Conservation (phyloP, 2,888 invertebrate genomes). For the Orthonychiurus folsomi region DNA sequence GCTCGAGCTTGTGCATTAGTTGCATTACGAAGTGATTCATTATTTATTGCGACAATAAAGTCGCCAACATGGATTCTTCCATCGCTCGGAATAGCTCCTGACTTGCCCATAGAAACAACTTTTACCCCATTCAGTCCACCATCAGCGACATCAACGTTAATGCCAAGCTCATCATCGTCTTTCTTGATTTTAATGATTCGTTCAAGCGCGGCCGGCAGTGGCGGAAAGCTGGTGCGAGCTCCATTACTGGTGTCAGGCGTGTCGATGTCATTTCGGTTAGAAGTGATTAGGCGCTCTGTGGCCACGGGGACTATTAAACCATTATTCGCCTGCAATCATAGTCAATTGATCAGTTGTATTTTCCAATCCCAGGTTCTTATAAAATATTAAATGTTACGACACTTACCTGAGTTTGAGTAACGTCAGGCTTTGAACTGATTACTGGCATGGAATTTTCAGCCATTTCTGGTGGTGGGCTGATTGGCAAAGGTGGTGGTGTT, state of each 20-base stretch:
- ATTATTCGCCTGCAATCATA: not conserved
- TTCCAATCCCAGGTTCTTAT: no score
- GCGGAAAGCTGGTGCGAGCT: constrained; percentile 37
- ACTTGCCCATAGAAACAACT: constrained; percentile 45
- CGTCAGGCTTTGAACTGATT: no score
- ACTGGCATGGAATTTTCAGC: no score
- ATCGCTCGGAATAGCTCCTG: constrained; percentile 52
- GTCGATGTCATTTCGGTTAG: constrained; percentile 22
- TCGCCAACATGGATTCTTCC: constrained; percentile 53
- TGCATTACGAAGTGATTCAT: constrained; percentile 51
- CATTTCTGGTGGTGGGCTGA: constrained; percentile 38
- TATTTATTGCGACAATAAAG: constrained; percentile 52
- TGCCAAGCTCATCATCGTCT: constrained; percentile 49
- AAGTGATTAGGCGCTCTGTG: constrained; percentile 41
- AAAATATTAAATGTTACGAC: no score
- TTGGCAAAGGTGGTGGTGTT: constrained; percentile 39
- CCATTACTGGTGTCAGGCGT: constrained; percentile 10
- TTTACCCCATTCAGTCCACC: constrained; percentile 51
- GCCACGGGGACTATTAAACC: constrained; percentile 37
- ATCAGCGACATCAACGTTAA: constrained; percentile 52
- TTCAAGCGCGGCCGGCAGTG: constrained; percentile 50
- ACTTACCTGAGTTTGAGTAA: no score
- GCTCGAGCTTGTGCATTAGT: constrained; percentile 53
- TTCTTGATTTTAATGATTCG: constrained; percentile 50
- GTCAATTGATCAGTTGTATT: no score